phyloP scores from a whole-genome alignment of 2,888 invertebrate species.

The Polydrusus pterygomalis region DNA sequence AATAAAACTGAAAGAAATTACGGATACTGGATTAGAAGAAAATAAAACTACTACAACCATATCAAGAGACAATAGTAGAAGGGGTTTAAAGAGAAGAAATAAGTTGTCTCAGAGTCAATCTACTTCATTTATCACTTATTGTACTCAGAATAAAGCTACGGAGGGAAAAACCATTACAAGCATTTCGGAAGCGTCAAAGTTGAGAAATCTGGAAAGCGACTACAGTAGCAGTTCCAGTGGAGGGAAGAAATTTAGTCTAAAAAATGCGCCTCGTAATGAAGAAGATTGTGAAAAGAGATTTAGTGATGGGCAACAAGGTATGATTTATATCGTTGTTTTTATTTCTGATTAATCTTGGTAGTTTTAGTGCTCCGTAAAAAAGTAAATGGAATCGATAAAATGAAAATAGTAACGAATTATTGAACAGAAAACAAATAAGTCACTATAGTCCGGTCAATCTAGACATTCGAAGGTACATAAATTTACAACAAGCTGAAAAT shows the following conservation, averaged over 20 bases:
- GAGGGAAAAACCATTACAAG: slow-evolving; percentile 32
- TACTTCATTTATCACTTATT: not conserved
- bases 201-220: slow-evolving; percentile 52
- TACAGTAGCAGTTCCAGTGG: slow-evolving; percentile 37
- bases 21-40: not conserved
- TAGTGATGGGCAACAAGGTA: not conserved
- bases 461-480: no score
- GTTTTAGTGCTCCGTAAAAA: not conserved
- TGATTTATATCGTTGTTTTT: not conserved
- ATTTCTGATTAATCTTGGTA: not conserved
- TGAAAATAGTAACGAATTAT: no score
- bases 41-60: not conserved
- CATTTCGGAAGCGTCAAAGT: slow-evolving; percentile 42
- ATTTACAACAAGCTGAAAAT: no score
- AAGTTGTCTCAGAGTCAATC: not conserved
- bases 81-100: slow-evolving; percentile 6
- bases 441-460: no score
- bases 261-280: not conserved
- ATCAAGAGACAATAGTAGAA: not conserved
- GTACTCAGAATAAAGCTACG: not conserved
- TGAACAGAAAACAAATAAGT: no score
- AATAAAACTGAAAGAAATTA: not conserved
- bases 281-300: slow-evolving; percentile 4
- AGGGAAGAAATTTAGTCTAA: not conserved
- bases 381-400: no score